Evolutionary conservation across 2,888 invertebrate species (phyloP).

Genomic region (Xylocampa areola): DNA sequence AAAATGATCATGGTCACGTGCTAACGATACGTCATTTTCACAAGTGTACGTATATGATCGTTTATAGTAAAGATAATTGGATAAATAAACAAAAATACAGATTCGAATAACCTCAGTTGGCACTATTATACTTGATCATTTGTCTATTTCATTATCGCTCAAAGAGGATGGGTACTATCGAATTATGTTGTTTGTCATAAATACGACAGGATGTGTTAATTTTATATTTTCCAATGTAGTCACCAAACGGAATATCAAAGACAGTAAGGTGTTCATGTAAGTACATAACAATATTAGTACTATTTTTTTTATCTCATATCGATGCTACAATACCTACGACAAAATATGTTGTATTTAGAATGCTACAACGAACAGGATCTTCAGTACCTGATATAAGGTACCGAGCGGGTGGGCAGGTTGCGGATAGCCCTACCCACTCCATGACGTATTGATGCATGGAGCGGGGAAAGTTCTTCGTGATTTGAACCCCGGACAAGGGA

Average conservation of each 20-base stretch:
- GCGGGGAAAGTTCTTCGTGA: too few species aligned
- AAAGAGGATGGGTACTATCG: neutral
- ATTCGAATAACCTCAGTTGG: constrained; percentile 31
- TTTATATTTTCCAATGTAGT: constrained; percentile 1
- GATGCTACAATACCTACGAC: too few species aligned
- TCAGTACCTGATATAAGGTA: too few species aligned
- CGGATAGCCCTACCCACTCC: too few species aligned
- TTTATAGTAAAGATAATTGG: constrained; percentile 38
- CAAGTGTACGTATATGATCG: constrained; percentile 33
- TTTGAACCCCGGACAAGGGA: too few species aligned
- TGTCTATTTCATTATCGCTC: constrained; percentile 22
- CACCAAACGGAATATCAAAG: neutral
- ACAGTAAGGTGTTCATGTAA: neutral
- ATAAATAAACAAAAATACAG: constrained; percentile 47
- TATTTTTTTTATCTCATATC: too few species aligned
- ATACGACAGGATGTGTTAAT: neutral
- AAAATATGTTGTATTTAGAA: too few species aligned
- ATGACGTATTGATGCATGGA: too few species aligned
- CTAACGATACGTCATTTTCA: constrained; percentile 26
- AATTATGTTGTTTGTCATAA: constrained; percentile 9
- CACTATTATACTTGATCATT: constrained; percentile 21
- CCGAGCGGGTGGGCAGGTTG: too few species aligned
- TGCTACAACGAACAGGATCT: too few species aligned
- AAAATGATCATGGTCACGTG: constrained; percentile 34
- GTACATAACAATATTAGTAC: too few species aligned